A percentile compares a stretch with the other conserved stretches of the same genome.
Evolutionary conservation across 2,113 vertebrate genomes (phyloP).

Genomic region (Mesembrinibis cayennensis): DNA sequence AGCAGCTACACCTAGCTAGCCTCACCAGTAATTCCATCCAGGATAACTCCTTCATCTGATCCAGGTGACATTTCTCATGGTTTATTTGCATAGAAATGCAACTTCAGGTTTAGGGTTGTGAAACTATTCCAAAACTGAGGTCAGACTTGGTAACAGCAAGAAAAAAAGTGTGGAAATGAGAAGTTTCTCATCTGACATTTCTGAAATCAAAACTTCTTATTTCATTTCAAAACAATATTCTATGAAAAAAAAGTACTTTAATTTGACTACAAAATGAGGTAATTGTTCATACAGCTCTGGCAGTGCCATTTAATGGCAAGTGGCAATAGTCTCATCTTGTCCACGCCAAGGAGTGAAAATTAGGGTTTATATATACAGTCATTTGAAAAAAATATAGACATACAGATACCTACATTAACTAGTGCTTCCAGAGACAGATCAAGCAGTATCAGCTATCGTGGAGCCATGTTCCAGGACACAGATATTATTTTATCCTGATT

Average conservation of each 20-base stretch:
- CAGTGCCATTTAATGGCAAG: background rate
- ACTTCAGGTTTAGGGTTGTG: background rate
- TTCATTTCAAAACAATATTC: background rate
- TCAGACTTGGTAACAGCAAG: background rate
- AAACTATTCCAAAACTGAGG: background rate
- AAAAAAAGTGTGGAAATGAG: background rate
- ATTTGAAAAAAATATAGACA: background rate
- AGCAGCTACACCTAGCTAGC: background rate
- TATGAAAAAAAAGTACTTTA: background rate
- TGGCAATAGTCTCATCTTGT: background rate
- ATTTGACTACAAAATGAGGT: background rate
- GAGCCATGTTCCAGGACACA: background rate
- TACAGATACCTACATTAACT: background rate
- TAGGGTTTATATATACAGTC: background rate
- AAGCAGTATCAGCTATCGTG: background rate
- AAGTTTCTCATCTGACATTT: background rate
- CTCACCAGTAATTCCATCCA: background rate
- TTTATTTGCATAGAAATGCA: slow-evolving; percentile 27
- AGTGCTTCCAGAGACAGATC: background rate
- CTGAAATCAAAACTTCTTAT: background rate
- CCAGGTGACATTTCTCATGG: background rate
- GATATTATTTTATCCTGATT: slow-evolving; percentile 4
- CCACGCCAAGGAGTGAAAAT: background rate
- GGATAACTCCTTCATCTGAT: background rate
- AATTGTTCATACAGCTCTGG: background rate